A percentile compares a stretch with the other conserved stretches of the same genome.
phyloP scores from a whole-genome alignment of 2,797 vertebrate species.

The Threskiornis aethiopicus region DNA sequence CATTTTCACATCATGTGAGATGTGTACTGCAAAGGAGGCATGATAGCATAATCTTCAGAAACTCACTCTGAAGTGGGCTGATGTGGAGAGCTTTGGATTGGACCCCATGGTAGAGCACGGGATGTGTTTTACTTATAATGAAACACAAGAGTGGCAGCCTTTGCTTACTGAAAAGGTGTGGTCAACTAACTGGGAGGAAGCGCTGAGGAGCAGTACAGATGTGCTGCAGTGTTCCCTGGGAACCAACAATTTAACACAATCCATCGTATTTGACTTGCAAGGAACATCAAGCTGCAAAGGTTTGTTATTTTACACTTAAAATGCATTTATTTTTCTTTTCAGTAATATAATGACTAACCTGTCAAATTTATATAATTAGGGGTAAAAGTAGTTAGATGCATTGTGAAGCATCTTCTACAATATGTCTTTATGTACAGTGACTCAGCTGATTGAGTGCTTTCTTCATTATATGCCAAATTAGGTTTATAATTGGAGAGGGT shows the following conservation, averaged over 20 bases:
- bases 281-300: background rate
- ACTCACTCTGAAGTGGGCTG: background rate
- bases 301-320: background rate
- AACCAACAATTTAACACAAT: background rate
- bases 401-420: background rate
- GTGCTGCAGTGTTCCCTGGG: accelerated
- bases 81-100: background rate
- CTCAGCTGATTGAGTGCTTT: background rate
- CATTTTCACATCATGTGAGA: background rate
- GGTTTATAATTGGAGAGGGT: background rate
- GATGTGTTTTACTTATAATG: background rate
- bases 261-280: background rate
- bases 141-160: background rate
- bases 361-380: background rate
- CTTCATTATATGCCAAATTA: background rate
- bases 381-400: background rate
- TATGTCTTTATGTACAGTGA: background rate
- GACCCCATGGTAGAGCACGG: background rate
- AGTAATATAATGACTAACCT: background rate
- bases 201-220: background rate
- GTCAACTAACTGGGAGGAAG: background rate
- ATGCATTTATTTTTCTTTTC: background rate
- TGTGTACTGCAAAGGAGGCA: background rate
- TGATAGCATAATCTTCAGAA: background rate
- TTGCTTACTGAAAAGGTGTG: background rate